Percentiles rank a stretch among this genome's conserved stretches.
These are phyloP conservation scores for Leucania comma DNA, from an alignment of 2,888 invertebrate species.

Conservation along the genomic window DNA sequence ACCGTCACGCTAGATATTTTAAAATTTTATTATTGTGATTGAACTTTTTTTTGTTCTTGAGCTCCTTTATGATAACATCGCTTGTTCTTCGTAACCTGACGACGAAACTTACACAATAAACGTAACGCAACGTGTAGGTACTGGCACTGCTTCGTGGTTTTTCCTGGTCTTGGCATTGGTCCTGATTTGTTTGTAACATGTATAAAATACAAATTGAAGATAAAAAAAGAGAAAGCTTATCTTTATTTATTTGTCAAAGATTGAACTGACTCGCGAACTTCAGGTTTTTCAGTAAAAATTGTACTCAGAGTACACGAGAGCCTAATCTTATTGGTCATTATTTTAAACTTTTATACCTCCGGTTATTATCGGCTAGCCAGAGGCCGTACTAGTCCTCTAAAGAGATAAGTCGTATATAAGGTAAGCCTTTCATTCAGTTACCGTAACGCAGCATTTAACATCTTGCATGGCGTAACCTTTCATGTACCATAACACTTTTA, in stretches of 20 bases:
- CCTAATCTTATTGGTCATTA: no score
- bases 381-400: neutral
- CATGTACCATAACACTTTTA: neutral
- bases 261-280: no score
- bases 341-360: no score
- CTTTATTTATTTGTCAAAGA: no score
- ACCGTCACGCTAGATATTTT: constrained; percentile 21
- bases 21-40: neutral
- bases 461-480: neutral
- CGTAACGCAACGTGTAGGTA: constrained; percentile 64
- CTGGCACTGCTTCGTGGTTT: constrained; percentile 65
- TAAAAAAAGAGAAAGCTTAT: constrained; percentile 1
- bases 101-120: constrained; percentile 66
- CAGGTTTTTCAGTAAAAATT: no score
- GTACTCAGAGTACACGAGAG: no score
- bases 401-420: constrained; percentile 10
- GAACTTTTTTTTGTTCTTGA: constrained; percentile 22
- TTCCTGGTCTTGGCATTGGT: constrained; percentile 75
- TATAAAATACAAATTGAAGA: constrained; percentile 51
- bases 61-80: constrained; percentile 57
- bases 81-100: constrained; percentile 59
- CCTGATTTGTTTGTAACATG: constrained; percentile 59
- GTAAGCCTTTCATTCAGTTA: constrained; percentile 11
- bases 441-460: no score
- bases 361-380: neutral